Percentiles rank a stretch among this genome's conserved stretches.
These are phyloP conservation scores for Drosophila pseudotalamancana DNA, from an alignment of 2,888 invertebrate genomes.

Conservation along the genomic window DNA sequence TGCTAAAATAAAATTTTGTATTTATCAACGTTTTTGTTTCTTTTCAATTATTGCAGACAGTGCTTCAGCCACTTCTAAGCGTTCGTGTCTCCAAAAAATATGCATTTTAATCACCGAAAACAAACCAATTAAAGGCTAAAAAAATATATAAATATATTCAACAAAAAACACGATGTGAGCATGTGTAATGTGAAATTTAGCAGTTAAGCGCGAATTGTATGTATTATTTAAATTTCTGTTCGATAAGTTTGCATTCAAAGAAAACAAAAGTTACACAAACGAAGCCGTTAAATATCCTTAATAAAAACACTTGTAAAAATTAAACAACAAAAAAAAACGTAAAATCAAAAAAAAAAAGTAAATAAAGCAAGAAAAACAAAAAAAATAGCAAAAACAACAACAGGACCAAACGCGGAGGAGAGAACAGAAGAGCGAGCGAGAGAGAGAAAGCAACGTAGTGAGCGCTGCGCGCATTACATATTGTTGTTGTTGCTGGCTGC, in stretches of 20 bases:
- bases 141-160: conserved; percentile 10
- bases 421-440: background rate
- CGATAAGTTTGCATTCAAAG: conserved; percentile 44
- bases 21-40: conserved; percentile 26
- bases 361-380: conserved; percentile 23
- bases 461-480: conserved; percentile 31
- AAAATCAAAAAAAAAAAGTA: conserved; percentile 19
- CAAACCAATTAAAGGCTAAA: conserved; percentile 21
- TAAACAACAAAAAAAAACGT: conserved; percentile 23
- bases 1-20: conserved; percentile 10
- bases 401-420: conserved; percentile 23
- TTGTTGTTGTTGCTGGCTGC: conserved; percentile 38
- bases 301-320: conserved; percentile 17
- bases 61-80: conserved; percentile 45
- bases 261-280: conserved; percentile 16
- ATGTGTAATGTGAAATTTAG: conserved; percentile 74
- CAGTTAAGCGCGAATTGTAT: conserved; percentile 70
- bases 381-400: conserved; percentile 21
- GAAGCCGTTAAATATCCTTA: conserved; percentile 5
- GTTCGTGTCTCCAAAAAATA: conserved; percentile 50
- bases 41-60: conserved; percentile 51
- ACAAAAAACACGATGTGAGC: conserved; percentile 55
- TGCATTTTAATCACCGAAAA: conserved; percentile 52
- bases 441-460: conserved; percentile 22
- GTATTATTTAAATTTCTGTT: conserved; percentile 76